Conservation (phyloP, 1,140 invertebrate genomes). For the Cyclina sinensis region DNA sequence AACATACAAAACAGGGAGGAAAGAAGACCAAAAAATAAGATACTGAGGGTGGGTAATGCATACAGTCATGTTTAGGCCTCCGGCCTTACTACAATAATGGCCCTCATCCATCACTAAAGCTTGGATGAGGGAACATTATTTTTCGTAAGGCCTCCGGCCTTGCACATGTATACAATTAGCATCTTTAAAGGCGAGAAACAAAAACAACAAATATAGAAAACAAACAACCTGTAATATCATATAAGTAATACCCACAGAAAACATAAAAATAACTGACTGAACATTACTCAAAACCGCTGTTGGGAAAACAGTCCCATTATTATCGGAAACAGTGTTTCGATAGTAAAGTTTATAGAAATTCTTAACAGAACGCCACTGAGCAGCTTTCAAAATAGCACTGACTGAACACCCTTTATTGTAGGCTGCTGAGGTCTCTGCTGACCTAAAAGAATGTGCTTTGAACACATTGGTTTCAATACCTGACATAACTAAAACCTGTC, state of each 20-base stretch:
- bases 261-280: background rate
- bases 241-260: too few species aligned
- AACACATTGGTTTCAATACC: background rate
- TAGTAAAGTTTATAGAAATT: background rate
- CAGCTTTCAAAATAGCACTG: conserved; percentile 2
- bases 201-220: conserved; percentile 9
- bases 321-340: background rate
- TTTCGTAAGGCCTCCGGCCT: too few species aligned
- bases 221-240: background rate
- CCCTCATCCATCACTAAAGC: too few species aligned
- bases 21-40: too few species aligned
- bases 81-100: too few species aligned
- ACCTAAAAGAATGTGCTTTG: conserved; percentile 29
- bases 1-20: too few species aligned
- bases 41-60: too few species aligned
- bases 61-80: too few species aligned
- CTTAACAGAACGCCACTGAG: conserved; percentile 38
- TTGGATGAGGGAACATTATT: too few species aligned
- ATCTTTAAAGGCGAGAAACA: conserved; percentile 34
- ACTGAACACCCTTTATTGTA: too few species aligned
- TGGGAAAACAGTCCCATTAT: background rate
- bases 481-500: background rate
- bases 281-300: background rate
- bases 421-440: background rate
- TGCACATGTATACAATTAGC: too few species aligned